Base-by-base conservation (phyloP, 2,888 invertebrate species). In the Pycnomerus fuliginosus region DNA sequence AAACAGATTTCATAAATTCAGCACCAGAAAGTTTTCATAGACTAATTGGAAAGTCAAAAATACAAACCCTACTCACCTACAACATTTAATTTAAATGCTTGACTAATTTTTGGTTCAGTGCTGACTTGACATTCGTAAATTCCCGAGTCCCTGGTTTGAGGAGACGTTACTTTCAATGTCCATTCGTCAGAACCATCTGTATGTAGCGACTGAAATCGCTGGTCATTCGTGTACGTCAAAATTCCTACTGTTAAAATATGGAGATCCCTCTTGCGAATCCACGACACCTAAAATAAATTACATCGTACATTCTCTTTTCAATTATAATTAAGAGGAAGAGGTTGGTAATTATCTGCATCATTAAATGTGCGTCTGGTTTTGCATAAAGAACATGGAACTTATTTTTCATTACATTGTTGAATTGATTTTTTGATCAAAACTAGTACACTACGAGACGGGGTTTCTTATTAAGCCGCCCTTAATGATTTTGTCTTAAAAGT, bases 201-300 rank as follows among this genome's bases (percentile, higher is more conserved):
- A 70, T 85, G 85, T 23, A 84, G 72, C 29, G 83, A 80, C 66
- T 84, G 80, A 63, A 84, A 85, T 49, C 85, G 76, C 66, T 84
- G 84, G 70, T 85, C 85, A 63, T 83, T 84, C 17, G 85, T 85
- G 65, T 85, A 85, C 32, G 85, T 84, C 70, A 84, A 74, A 54
- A 84, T 81, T 37, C 84, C 84, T 13, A 84, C 84, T 11, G 85
- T 85, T 31, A 85, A 73, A 55, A 85, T 82, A 76, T 90, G 90
- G 24, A 90, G 76, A 68, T 90, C 90, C 8, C 89, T 78, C 64
- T 90, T 87, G 5, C 90, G 77, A 57, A 90, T 90, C 90, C 90
- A 90, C 7, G 90, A 90, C 8, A 90, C 88, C 88, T 88, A 72
- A 10, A 25, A 25, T n/a, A n/a, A n/a, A n/a, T n/a, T n/a, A n/a